phyloP scores from a whole-genome alignment of 2,888 invertebrate genomes.

The Netelia virgata region DNA sequence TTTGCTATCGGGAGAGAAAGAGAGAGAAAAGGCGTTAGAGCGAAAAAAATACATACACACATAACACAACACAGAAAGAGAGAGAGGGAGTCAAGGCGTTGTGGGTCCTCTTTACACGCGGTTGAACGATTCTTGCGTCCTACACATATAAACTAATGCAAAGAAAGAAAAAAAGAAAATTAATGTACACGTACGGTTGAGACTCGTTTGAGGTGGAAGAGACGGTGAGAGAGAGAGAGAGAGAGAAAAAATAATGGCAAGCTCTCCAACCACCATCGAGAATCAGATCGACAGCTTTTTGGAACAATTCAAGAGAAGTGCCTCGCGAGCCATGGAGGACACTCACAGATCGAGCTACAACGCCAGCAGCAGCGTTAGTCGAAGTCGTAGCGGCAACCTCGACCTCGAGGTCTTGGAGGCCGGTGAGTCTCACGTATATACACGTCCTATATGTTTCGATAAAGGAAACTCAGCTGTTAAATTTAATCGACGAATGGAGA shows the following conservation, averaged over 20 bases:
- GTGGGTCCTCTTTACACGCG: slow-evolving; percentile 42
- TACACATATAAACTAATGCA: neutral
- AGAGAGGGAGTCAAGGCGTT: neutral
- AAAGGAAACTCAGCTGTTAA: too few species aligned
- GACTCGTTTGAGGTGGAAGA: slow-evolving; percentile 42
- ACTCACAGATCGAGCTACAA: slow-evolving; percentile 77
- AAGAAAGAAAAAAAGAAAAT: too few species aligned
- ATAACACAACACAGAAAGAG: too few species aligned
- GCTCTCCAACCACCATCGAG: slow-evolving; percentile 91
- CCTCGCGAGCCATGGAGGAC: slow-evolving; percentile 91
- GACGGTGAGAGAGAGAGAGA: slow-evolving; percentile 38
- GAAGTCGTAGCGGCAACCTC: slow-evolving; percentile 82
- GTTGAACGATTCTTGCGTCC: slow-evolving; percentile 40
- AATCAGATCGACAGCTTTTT: slow-evolving; percentile 94
- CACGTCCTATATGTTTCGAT: neutral
- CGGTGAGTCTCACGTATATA: slow-evolving; percentile 74
- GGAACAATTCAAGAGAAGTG: slow-evolving; percentile 93
- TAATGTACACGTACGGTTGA: slow-evolving; percentile 2
- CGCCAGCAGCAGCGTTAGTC: slow-evolving; percentile 81
- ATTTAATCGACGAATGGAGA: too few species aligned
- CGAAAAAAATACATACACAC: slow-evolving; percentile 10
- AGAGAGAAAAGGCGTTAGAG: slow-evolving; percentile 16
- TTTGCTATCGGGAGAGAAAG: slow-evolving; percentile 10
- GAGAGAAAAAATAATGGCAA: slow-evolving; percentile 85
- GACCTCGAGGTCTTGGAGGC: slow-evolving; percentile 83